phyloP scores from a whole-genome alignment of 2,113 vertebrate species.

The Penelope pileata region DNA sequence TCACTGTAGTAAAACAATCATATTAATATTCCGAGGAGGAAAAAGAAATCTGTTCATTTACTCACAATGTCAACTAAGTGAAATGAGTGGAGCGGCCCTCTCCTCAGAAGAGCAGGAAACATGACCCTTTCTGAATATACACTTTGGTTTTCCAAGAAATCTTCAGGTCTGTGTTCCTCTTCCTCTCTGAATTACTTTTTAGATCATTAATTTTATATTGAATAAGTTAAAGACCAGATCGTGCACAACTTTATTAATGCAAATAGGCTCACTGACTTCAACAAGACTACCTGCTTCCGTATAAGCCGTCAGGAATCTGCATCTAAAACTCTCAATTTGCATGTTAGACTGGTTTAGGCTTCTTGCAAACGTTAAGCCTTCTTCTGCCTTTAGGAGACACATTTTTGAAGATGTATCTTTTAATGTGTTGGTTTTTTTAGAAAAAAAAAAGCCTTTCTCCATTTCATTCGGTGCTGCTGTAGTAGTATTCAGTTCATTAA shows the following conservation, averaged over 20 bases:
- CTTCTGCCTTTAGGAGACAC: constrained; percentile 15
- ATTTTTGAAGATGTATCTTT: background rate
- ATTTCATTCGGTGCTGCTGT: constrained; percentile 61
- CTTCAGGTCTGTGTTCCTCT: background rate
- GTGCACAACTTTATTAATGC: background rate
- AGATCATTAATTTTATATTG: background rate
- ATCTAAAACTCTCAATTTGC: background rate
- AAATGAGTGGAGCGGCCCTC: background rate
- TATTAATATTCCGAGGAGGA: background rate
- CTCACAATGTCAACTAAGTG: background rate
- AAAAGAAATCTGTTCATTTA: background rate
- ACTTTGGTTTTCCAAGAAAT: background rate
- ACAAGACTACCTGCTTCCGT: background rate
- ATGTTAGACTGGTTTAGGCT: background rate
- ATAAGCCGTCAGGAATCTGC: background rate
- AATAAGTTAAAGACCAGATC: background rate
- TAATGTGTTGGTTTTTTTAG: background rate
- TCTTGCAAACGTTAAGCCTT: background rate
- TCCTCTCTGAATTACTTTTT: background rate
- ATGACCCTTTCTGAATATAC: background rate
- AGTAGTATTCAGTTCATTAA: constrained; percentile 88
- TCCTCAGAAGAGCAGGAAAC: background rate
- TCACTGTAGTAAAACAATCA: background rate
- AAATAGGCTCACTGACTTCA: background rate
- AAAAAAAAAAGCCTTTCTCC: background rate